These are phyloP conservation scores for Drosophila robusta DNA, from an alignment of 2,888 invertebrate species.

Conservation along the genomic window DNA sequence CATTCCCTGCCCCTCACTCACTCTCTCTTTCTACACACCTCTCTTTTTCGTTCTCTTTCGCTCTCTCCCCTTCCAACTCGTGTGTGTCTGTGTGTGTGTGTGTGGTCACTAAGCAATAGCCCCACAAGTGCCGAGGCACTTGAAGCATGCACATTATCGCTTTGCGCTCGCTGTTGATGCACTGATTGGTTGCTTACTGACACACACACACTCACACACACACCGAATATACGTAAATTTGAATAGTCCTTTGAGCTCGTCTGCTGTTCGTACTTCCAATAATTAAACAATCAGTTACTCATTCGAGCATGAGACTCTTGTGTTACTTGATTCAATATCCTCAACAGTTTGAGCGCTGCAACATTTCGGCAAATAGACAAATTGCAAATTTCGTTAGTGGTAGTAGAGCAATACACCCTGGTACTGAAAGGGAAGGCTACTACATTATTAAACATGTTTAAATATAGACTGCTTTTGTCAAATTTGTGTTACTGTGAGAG, in stretches of 20 bases:
- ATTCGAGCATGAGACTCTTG: conserved; percentile 41
- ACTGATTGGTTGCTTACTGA: conserved; percentile 61
- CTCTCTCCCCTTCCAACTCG: background rate
- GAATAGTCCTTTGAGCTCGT: conserved; percentile 50
- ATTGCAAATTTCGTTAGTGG: conserved; percentile 38
- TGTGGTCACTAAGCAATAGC: conserved; percentile 75
- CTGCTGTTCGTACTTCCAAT: conserved; percentile 63
- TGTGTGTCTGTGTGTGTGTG: background rate
- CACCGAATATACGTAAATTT: conserved; percentile 3
- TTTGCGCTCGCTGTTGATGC: conserved; percentile 56
- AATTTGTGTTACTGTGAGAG: no score
- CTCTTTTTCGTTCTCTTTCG: background rate
- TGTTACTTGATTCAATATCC: conserved; percentile 56
- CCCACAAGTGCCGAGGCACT: conserved; percentile 41
- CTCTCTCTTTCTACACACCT: background rate
- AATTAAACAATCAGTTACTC: conserved; percentile 74
- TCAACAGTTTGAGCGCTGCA: conserved; percentile 14
- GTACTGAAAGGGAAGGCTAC: background rate
- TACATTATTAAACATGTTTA: background rate
- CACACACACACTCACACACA: conserved; percentile 17
- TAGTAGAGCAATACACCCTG: background rate
- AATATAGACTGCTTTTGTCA: no score
- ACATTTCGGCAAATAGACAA: conserved; percentile 25
- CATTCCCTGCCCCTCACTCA: background rate
- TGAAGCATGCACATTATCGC: conserved; percentile 64